Base-by-base conservation (phyloP, 2,113 vertebrate genomes). In the Phaetusa simplex region DNA sequence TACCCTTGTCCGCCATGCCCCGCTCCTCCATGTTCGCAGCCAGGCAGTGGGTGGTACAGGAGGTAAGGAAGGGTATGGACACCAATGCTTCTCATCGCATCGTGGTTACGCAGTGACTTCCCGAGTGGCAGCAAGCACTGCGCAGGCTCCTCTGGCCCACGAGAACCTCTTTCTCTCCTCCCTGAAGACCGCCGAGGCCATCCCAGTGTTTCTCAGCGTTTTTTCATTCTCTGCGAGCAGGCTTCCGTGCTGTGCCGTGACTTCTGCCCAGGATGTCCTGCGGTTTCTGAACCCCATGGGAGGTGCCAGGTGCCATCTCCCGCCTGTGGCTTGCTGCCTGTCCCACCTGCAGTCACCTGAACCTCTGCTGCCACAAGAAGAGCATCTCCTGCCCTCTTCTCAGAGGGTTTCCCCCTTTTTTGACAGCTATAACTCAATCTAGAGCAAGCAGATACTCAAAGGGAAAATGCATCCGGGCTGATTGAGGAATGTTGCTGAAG, bases 21-120 rank as follows among this genome's bases (percentile, higher is more conserved):
- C 13, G 27, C 22, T 82, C 17, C 43, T 55, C 29, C 4, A 0
- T 20, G 53, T n/a, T 64, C 21, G 14, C 61, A 42, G 73, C 24
- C 12, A 26, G 69, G 13, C 67, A 43, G 66, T 7, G 5, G 34
- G 36, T 30, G 27, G 9, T 29, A n/a, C 7, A 12, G 66, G 65
- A 82, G 52, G 22, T 56, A 18, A 59, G 62, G 62, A 80, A 56
- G 61, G n/a, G 24, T 40, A 12, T 2, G 34, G 79, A 42, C 73
- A 56, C 49, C 29, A 32, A 40, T 42, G 22, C 30, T 45, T 45
- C 40, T 66, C 42, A 11, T 20, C 18, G 32, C 55, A 4, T n/a
- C 0, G 1, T 5, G 8, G 61, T 74, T 29, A 26, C 0, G 0
- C 30, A 9, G 43, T 32, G 55, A 59, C 32, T 72, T 72, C 47